Conservation (phyloP, 2,797 vertebrate genomes). For the Cyclopterus lumpus region DNA sequence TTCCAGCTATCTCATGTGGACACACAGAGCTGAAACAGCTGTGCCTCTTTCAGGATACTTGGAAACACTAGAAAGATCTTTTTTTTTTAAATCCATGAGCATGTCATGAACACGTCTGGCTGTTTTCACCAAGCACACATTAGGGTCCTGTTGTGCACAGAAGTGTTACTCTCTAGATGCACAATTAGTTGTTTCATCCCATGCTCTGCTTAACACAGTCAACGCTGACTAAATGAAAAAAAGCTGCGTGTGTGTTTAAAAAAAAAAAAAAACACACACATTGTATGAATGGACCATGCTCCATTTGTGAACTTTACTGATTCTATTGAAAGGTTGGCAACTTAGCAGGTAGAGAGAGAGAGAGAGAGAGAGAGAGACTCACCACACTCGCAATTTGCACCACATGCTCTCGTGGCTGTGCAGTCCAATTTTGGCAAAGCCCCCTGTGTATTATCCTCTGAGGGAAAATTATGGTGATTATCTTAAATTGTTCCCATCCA, state of each 20-base stretch:
- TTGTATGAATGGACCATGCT: neutral
- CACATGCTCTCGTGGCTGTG: conserved; percentile 74
- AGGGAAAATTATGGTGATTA: conserved; percentile 82
- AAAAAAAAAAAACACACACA: no score
- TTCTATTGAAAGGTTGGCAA: conserved; percentile 5
- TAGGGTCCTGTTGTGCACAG: neutral
- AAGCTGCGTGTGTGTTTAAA: no score
- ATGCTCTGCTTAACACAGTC: neutral
- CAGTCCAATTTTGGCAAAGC: conserved; percentile 73
- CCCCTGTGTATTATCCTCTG: conserved; percentile 74
- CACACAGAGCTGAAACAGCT: neutral
- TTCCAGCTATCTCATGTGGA: neutral
- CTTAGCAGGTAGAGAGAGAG: conserved; percentile 28
- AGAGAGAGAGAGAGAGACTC: conserved; percentile 24
- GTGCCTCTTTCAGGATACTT: neutral
- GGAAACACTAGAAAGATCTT: no score
- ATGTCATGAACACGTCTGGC: neutral
- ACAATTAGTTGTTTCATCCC: neutral
- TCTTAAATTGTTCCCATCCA: conserved; percentile 84
- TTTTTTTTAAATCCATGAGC: neutral
- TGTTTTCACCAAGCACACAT: neutral
- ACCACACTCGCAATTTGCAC: conserved; percentile 73
- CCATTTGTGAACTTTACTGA: conserved; percentile 6
- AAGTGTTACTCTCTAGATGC: neutral
- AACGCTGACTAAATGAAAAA: no score